Conservation (phyloP, 2,113 vertebrate genomes). For the Holacanthus passer region DNA sequence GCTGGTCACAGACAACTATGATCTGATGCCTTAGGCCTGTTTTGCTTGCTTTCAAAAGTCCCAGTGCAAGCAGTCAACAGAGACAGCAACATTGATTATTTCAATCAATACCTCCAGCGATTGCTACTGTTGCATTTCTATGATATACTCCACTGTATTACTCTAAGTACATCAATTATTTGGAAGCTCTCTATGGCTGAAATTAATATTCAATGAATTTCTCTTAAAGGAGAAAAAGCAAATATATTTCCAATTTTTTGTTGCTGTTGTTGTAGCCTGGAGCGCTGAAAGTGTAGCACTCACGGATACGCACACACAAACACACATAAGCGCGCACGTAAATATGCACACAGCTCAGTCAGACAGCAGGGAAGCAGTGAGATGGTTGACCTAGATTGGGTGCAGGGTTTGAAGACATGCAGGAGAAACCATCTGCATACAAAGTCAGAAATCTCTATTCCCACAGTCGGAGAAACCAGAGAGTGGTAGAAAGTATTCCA, state of each 20-base stretch:
- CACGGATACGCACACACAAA: slow-evolving; percentile 21
- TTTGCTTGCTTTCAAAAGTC: slow-evolving; percentile 62
- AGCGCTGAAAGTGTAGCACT: slow-evolving; percentile 22
- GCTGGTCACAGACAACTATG: slow-evolving; percentile 64
- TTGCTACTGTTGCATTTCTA: slow-evolving; percentile 51
- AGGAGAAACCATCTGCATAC: slow-evolving; percentile 76
- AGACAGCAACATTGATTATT: slow-evolving; percentile 71
- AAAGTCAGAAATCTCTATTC: slow-evolving; percentile 71
- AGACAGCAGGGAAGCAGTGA: slow-evolving; percentile 64
- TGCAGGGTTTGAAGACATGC: slow-evolving; percentile 70
- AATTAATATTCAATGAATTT: slow-evolving; percentile 45
- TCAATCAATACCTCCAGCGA: slow-evolving; percentile 69
- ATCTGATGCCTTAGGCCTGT: slow-evolving; percentile 66
- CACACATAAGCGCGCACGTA: slow-evolving; percentile 26
- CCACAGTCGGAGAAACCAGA: slow-evolving; percentile 41
- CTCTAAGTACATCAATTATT: slow-evolving; percentile 50
- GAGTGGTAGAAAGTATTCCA: slow-evolving; percentile 49
- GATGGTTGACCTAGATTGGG: slow-evolving; percentile 81
- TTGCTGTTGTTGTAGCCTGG: slow-evolving; percentile 56
- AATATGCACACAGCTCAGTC: slow-evolving; percentile 56
- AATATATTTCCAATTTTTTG: slow-evolving; percentile 42
- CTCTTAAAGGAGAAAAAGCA: slow-evolving; percentile 25
- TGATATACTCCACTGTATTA: slow-evolving; percentile 48
- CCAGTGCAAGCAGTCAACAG: slow-evolving; percentile 52
- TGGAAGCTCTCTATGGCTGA: slow-evolving; percentile 12